Evolutionary conservation across 1,140 invertebrate species (phyloP).

Genomic region (Aphaenogaster floridana): DNA sequence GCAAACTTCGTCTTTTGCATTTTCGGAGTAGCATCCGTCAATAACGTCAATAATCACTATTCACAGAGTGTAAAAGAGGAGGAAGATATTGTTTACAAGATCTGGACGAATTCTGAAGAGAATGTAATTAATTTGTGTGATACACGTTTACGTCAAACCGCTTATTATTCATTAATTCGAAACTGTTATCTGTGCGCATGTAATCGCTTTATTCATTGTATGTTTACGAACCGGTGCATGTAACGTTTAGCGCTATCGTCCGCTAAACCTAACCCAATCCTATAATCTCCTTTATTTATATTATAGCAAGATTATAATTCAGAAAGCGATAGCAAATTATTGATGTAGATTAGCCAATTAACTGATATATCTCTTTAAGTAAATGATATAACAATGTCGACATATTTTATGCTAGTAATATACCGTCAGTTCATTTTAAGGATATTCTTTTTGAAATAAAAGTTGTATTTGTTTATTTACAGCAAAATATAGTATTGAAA

Average conservation of each 20-base stretch:
- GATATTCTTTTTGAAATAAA: neutral
- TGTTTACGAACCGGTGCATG: neutral
- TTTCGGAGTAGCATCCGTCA: neutral
- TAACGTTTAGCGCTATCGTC: neutral
- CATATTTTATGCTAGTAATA: neutral
- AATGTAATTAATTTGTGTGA: neutral
- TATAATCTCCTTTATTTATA: slow-evolving; percentile 17
- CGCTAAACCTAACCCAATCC: neutral
- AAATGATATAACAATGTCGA: neutral
- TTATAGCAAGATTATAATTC: slow-evolving; percentile 14
- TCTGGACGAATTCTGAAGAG: neutral
- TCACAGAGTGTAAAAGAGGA: neutral
- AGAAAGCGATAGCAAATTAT: neutral
- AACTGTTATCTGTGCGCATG: neutral
- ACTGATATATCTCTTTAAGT: slow-evolving; percentile 14
- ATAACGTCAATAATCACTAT: neutral
- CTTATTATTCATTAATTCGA: neutral
- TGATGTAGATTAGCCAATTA: neutral
- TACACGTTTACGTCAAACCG: neutral
- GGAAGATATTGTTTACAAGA: neutral
- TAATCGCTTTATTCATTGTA: neutral
- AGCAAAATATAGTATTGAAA: neutral
- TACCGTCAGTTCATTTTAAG: neutral
- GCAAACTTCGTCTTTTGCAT: neutral
- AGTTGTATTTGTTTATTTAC: neutral